These are phyloP conservation scores for Hypocryptadius cinnamomeus DNA, from an alignment of 2,113 vertebrate genomes.

Conservation along the genomic window DNA sequence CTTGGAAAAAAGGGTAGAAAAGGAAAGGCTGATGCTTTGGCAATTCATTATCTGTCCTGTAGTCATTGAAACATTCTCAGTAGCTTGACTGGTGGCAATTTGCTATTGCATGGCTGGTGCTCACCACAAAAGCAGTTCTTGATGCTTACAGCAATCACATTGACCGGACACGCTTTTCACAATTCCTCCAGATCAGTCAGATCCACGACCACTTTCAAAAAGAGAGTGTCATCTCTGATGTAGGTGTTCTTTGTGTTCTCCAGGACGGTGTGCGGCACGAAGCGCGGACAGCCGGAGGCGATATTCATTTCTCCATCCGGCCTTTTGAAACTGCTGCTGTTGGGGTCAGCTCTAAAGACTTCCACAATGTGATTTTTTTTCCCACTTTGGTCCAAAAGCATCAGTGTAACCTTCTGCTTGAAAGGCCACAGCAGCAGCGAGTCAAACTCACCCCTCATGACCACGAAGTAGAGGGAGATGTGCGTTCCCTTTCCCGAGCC, in stretches of 20 bases:
- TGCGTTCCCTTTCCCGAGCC: slow-evolving; percentile 81
- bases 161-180: not conserved
- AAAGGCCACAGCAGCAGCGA: slow-evolving; percentile 88
- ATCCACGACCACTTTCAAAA: slow-evolving; percentile 85
- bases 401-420: slow-evolving; percentile 82
- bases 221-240: slow-evolving; percentile 82
- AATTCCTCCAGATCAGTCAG: slow-evolving; percentile 79
- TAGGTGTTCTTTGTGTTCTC: slow-evolving; percentile 75
- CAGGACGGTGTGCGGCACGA: slow-evolving; percentile 72
- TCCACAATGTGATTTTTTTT: slow-evolving; percentile 73
- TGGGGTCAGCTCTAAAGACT: slow-evolving; percentile 78
- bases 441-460: slow-evolving; percentile 92
- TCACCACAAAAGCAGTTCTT: not conserved
- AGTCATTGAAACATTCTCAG: not conserved
- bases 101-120: not conserved
- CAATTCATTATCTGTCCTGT: not conserved
- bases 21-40: slow-evolving; percentile 10
- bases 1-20: not conserved
- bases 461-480: slow-evolving; percentile 85
- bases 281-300: slow-evolving; percentile 79
- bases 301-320: slow-evolving; percentile 81
- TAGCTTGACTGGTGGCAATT: not conserved
- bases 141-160: not conserved
- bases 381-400: slow-evolving; percentile 82
- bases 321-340: slow-evolving; percentile 80